Evolutionary conservation across 23 tunicate species (phyloP), one percentile per base, ranked within the genome.

Genomic region (Styela clava): DNA sequence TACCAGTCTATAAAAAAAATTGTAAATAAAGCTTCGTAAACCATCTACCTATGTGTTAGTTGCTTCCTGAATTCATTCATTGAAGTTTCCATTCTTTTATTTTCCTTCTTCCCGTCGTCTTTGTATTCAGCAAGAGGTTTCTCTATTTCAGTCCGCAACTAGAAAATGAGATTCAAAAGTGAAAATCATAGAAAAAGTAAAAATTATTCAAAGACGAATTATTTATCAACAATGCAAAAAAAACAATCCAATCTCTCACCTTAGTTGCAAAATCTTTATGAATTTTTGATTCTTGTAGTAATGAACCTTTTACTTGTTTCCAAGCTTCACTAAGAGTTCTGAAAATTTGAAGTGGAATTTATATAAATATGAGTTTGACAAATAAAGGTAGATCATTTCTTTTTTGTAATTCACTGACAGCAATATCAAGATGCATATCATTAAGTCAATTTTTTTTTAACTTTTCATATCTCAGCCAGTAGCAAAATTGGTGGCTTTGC

Each of bases 191-290:
- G n/a, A n/a, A n/a, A n/a, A n/a, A n/a, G n/a, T n/a, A n/a, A n/a
- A n/a, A n/a, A n/a, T n/a, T n/a, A n/a, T n/a, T n/a, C n/a, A n/a
- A n/a, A n/a, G n/a, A n/a, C n/a, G n/a, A n/a, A n/a, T n/a, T n/a
- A n/a, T n/a, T n/a, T n/a, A n/a, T n/a, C n/a, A n/a, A n/a, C n/a
- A n/a, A n/a, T n/a, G n/a, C n/a, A n/a, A n/a, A n/a, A n/a, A n/a
- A n/a, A n/a, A n/a, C n/a, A n/a, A n/a, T n/a, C n/a, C n/a, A n/a
- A n/a, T n/a, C n/a, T 24, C 70, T 44, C 82, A 91, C 97, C 82
- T 91, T 86, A 76, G 84, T 91, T 23, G 97, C 97, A 69, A 91
- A 86, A 27, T 91, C 90, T 44, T 56, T 89, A 34, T 91, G 97
- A 16, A 91, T 69, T 37, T 86, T 91, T 3, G 97, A 82, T 62